These are phyloP conservation scores for Thyatira batis DNA, from an alignment of 2,888 invertebrate genomes.

Conservation along the genomic window DNA sequence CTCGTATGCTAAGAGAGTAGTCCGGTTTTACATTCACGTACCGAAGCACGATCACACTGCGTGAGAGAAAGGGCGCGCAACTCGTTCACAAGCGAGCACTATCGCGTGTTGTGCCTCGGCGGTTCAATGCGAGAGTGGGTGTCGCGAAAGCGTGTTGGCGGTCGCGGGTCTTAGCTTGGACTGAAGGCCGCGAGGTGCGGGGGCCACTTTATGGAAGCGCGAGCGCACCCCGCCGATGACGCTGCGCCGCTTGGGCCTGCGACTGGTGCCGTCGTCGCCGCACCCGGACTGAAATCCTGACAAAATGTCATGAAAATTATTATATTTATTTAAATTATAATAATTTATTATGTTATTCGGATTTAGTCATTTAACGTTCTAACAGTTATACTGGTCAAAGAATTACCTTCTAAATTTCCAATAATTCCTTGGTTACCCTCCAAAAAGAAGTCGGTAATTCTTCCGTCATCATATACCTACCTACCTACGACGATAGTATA, in stretches of 20 bases:
- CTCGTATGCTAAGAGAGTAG: conserved; percentile 66
- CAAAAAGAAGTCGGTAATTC: too few species aligned
- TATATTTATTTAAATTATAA: not conserved
- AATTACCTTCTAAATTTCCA: too few species aligned
- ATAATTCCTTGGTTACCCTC: too few species aligned
- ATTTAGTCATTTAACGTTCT: too few species aligned
- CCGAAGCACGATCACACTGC: conserved; percentile 77
- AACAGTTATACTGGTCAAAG: too few species aligned
- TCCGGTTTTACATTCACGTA: conserved; percentile 81
- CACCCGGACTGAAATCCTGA: conserved; percentile 14
- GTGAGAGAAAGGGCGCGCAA: conserved; percentile 80
- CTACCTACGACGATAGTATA: too few species aligned
- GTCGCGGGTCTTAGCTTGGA: conserved; percentile 66
- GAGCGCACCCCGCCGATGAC: conserved; percentile 51
- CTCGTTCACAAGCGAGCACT: conserved; percentile 66
- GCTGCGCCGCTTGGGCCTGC: conserved; percentile 34
- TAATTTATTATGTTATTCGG: too few species aligned
- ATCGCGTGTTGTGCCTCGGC: conserved; percentile 67
- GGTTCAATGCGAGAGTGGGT: conserved; percentile 64
- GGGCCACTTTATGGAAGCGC: conserved; percentile 70
- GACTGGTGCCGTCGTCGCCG: conserved; percentile 17
- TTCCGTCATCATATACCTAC: too few species aligned
- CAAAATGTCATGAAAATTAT: not conserved
- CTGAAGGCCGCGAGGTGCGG: conserved; percentile 80
- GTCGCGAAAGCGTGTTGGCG: conserved; percentile 71